Percentiles rank a stretch among this genome's conserved stretches.
These are phyloP conservation scores for Coptodon rendalli DNA, from an alignment of 2,113 vertebrate genomes.

Conservation along the genomic window DNA sequence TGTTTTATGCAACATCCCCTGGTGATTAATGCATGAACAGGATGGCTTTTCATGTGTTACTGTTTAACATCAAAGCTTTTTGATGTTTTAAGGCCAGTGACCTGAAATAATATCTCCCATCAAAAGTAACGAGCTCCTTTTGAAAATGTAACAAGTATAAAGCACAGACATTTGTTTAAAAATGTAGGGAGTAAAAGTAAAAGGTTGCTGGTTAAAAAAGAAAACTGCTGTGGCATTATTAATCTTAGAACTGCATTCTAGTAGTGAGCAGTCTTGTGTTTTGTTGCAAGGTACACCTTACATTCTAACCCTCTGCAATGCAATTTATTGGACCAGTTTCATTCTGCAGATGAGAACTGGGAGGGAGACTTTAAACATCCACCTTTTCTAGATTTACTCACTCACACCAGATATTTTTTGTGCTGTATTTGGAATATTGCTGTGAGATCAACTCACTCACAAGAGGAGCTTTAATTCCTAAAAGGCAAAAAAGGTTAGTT, in stretches of 20 bases:
- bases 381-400: not conserved
- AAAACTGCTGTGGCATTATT: constrained; percentile 38
- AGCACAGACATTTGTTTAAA: not conserved
- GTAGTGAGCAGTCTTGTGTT: constrained; percentile 27
- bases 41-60: not conserved
- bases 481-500: not conserved
- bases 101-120: not conserved
- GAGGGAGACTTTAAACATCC: not conserved
- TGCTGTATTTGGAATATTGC: not conserved
- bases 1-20: not conserved
- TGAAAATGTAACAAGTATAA: not conserved
- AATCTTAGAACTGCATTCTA: constrained; percentile 40
- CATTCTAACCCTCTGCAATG: constrained; percentile 36
- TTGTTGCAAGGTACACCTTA: constrained; percentile 6
- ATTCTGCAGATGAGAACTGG: not conserved
- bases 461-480: not conserved
- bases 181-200: not conserved
- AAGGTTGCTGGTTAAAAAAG: not conserved
- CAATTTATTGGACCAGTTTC: constrained; percentile 35
- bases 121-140: not conserved
- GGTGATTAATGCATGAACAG: not conserved
- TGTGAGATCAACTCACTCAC: not conserved
- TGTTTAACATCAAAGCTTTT: not conserved
- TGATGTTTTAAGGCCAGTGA: not conserved
- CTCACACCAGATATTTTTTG: constrained; percentile 1